phyloP scores from a whole-genome alignment of 1,140 invertebrate genomes.

The Macrobrachium nipponense region DNA sequence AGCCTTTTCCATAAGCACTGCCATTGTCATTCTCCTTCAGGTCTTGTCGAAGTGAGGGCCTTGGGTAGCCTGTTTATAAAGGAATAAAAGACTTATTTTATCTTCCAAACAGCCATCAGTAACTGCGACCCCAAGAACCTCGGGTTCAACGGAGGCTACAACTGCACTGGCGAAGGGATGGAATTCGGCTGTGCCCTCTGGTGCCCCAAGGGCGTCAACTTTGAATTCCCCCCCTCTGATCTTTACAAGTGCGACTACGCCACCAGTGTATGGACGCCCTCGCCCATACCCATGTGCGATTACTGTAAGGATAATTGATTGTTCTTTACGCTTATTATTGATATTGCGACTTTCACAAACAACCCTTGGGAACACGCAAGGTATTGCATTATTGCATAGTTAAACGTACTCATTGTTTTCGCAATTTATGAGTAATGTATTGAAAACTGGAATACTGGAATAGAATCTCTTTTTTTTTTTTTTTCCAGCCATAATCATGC shows the following conservation, averaged over 20 bases:
- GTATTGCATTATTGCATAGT: too few relatives aligned
- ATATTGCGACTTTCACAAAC: too few relatives aligned
- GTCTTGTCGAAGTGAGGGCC: too few relatives aligned
- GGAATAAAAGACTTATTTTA: not conserved
- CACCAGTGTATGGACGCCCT: conserved; percentile 77
- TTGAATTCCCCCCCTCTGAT: conserved; percentile 74
- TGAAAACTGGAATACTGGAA: too few relatives aligned
- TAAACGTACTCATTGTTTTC: too few relatives aligned
- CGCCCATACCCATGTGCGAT: conserved; percentile 80
- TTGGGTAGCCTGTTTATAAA: not conserved
- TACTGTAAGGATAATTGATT: conserved; percentile 72
- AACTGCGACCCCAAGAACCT: conserved; percentile 75
- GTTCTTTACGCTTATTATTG: not conserved
- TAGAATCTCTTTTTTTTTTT: too few relatives aligned
- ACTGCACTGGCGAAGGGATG: conserved; percentile 75
- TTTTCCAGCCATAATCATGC: too few relatives aligned
- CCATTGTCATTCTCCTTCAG: not conserved
- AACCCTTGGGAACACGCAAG: too few relatives aligned
- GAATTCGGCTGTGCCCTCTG: conserved; percentile 75
- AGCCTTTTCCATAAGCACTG: too few relatives aligned
- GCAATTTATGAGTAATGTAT: too few relatives aligned
- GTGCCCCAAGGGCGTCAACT: conserved; percentile 76
- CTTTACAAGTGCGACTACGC: conserved; percentile 79
- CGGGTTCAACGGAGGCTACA: conserved; percentile 81
- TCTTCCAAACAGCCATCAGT: conserved; percentile 70